Conservation (phyloP, 2,888 invertebrate species). For the Harmothoe impar region DNA sequence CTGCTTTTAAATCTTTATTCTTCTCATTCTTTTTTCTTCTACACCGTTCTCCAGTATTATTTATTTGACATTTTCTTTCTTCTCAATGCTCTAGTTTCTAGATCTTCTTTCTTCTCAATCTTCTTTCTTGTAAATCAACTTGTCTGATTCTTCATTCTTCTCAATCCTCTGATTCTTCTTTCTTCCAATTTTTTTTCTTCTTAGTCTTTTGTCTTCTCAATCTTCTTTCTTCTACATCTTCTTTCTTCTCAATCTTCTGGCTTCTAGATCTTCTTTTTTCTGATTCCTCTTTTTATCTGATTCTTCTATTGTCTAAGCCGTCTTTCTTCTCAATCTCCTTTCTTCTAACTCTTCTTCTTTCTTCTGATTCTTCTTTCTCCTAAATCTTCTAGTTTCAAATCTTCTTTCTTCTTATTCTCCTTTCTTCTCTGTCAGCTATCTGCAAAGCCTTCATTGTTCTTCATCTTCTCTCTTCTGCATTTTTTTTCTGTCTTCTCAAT, state of each 20-base stretch:
- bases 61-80: too few relatives aligned
- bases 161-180: conserved; percentile 25
- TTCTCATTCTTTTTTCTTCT: not conserved
- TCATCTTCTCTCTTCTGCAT: not conserved
- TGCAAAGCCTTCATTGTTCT: too few relatives aligned
- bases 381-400: not conserved
- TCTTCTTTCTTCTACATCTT: not conserved
- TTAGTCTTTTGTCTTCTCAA: not conserved
- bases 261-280: not conserved
- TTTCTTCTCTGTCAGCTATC: not conserved
- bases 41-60: not conserved
- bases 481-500: not conserved
- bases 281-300: too few relatives aligned
- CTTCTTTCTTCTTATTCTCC: not conserved
- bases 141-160: not conserved
- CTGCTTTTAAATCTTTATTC: too few relatives aligned
- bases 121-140: too few relatives aligned
- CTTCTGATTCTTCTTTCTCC: not conserved
- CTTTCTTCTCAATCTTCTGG: conserved; percentile 37
- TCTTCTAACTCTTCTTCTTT: not conserved
- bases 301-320: not conserved
- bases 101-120: not conserved
- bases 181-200: not conserved
- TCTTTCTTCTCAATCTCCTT: conserved; percentile 33
- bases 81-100: too few relatives aligned